phyloP scores from a whole-genome alignment of 2,113 vertebrate species.

The Choloepus hoffmanni region DNA sequence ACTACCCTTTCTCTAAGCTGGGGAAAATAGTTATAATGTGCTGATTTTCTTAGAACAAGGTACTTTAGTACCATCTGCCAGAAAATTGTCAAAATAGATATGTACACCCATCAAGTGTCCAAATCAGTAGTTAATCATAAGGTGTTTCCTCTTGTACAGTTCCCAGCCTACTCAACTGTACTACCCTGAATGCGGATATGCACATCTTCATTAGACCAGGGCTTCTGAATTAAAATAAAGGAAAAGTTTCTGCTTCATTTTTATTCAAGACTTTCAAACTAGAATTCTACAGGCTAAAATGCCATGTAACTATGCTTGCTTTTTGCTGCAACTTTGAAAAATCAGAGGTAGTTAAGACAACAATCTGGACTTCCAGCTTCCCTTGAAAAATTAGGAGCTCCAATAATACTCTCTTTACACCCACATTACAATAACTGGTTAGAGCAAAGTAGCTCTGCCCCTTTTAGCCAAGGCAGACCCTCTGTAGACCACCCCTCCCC shows the following conservation, averaged over 20 bases:
- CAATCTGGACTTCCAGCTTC: not conserved
- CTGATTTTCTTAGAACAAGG: not conserved
- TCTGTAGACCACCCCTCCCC: not conserved
- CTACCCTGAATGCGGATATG: not conserved
- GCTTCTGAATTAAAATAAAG: not conserved
- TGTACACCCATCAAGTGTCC: not conserved
- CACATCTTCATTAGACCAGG: not conserved
- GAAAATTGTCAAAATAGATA: not conserved
- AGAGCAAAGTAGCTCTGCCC: not conserved
- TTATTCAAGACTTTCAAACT: not conserved
- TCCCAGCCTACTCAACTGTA: not conserved
- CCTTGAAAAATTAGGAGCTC: constrained; percentile 29
- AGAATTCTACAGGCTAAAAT: not conserved
- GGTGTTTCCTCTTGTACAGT: no score
- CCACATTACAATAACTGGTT: not conserved
- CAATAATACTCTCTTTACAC: not conserved
- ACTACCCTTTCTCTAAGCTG: not conserved
- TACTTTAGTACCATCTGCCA: not conserved
- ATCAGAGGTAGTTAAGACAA: not conserved
- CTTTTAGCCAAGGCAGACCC: not conserved
- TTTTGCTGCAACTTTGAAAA: constrained; percentile 14
- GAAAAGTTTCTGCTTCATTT: not conserved
- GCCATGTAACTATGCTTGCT: not conserved
- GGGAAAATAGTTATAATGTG: not conserved
- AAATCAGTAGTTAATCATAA: not conserved